A percentile compares a stretch with the other conserved stretches of the same genome.
Evolutionary conservation across 2,113 vertebrate genomes (phyloP).

Genomic region (Aphyosemion australe): DNA sequence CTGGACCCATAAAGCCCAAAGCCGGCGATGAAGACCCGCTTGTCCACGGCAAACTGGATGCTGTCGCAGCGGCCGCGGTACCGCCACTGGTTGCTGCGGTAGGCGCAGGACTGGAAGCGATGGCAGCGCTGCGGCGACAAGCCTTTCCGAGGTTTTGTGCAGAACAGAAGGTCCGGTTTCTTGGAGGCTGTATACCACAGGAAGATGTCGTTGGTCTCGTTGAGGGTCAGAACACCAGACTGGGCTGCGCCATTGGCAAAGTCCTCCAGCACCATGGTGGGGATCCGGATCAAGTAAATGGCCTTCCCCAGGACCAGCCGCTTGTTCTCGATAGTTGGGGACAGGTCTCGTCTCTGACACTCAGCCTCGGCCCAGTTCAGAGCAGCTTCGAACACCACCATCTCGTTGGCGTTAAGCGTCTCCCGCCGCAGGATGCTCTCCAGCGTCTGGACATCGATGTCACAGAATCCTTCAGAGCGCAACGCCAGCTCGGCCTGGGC

Average conservation of each 20-base stretch:
- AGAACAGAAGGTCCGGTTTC: slow-evolving; percentile 91
- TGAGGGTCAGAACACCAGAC: slow-evolving; percentile 92
- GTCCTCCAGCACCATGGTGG: slow-evolving; percentile 94
- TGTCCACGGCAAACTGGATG: slow-evolving; percentile 97
- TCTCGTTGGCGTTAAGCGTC: slow-evolving; percentile 97
- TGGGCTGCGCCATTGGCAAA: slow-evolving; percentile 96
- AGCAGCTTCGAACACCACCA: slow-evolving; percentile 93
- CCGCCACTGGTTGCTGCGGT: slow-evolving; percentile 98
- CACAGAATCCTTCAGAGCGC: slow-evolving; percentile 96
- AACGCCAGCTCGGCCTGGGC: slow-evolving; percentile 95
- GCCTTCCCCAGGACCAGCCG: slow-evolving; percentile 92
- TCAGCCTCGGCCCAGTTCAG: slow-evolving; percentile 96
- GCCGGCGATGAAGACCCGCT: slow-evolving; percentile 93
- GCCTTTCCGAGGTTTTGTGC: slow-evolving; percentile 88
- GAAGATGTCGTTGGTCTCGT: slow-evolving; percentile 96
- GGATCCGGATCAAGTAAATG: slow-evolving; percentile 95
- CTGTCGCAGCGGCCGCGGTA: slow-evolving; percentile 97
- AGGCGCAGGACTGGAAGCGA: slow-evolving; percentile 97
- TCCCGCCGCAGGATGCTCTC: slow-evolving; percentile 95
- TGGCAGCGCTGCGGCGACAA: slow-evolving; percentile 93
- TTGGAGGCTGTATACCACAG: slow-evolving; percentile 96
- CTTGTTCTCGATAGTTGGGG: slow-evolving; percentile 88
- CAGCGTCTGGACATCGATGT: slow-evolving; percentile 92
- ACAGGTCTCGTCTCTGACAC: slow-evolving; percentile 88
- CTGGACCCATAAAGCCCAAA: slow-evolving; percentile 97